Evolutionary conservation across 1,140 invertebrate genomes (phyloP), one percentile per base, ranked within the genome.

Genomic region (Onthophagus taurus): DNA sequence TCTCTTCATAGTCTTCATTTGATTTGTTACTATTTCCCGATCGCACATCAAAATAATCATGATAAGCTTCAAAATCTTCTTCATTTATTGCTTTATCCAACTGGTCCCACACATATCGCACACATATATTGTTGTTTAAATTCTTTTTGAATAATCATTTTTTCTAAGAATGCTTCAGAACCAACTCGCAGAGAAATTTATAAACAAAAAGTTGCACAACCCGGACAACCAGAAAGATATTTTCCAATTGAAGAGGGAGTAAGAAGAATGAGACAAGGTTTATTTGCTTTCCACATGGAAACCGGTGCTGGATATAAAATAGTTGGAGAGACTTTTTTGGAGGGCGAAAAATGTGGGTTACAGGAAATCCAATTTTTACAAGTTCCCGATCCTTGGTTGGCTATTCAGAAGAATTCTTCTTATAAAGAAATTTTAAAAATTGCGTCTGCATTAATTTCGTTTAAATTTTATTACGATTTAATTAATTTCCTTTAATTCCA

Each of bases 211-310:
- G 66, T 80, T 0, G 66, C 70, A 16, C 72, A 74, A 8, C 66
- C 71, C 23, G 73, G 73, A 2, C 52, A 64, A 16, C 57, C 54
- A 19, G 59, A 67, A 8, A 64, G 61, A 21, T 81, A 75, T 60
- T 68, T 76, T 55, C 46, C 53, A 2, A 61, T 80, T 31, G 66
- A 74, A 44, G 72, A 79, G 47, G 80, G 78, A 0, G 66, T 80
- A 1, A 54, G 65, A 38, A 63, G 60, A 47, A 62, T 81, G 29
- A 63, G 67, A 50, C 63, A 72, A 47, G 63, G 63, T 8, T 51
- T 78, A 3, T 80, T 80, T 45, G 78, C 78, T 11, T 80, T 81
- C 47, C 76, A 80, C 51, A 73, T 73, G 59, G 77, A 78, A 55
- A 64, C 61, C 2, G 74, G 76, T 2, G 60, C 71, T 0, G 71